Conservation (phyloP, 2,797 vertebrate genomes). For the Sylvilagus floridanus region DNA sequence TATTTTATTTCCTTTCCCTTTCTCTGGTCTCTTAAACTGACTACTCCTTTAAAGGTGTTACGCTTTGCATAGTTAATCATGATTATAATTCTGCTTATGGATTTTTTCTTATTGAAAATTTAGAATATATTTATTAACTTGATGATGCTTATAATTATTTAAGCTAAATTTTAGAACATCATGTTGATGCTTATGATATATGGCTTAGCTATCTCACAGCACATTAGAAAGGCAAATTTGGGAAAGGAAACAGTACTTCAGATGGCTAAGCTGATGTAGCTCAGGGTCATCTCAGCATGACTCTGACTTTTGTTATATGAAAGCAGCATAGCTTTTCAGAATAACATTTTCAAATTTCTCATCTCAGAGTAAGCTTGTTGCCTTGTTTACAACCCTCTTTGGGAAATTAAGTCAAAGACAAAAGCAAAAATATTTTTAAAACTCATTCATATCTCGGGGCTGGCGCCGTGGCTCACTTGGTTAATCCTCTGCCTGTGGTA, state of each 20-base stretch:
- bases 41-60: not conserved
- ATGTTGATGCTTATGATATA: not conserved
- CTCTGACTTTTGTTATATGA: not conserved
- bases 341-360: not conserved
- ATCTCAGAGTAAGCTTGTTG: not conserved
- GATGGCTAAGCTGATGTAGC: not conserved
- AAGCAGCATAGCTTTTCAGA: not conserved
- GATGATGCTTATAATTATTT: not conserved
- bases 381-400: not conserved
- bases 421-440: not conserved
- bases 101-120: not conserved
- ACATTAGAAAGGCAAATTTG: not conserved
- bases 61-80: not conserved
- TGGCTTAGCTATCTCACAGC: not conserved
- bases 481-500: too few species aligned
- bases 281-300: not conserved
- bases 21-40: not conserved
- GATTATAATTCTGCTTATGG: not conserved
- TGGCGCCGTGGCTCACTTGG: too few species aligned
- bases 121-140: not conserved
- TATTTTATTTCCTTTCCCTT: not conserved
- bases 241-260: not conserved
- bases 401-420: not conserved
- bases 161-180: not conserved
- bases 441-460: not conserved